phyloP scores from a whole-genome alignment of 2,888 invertebrate genomes.

The Carcina quercana region DNA sequence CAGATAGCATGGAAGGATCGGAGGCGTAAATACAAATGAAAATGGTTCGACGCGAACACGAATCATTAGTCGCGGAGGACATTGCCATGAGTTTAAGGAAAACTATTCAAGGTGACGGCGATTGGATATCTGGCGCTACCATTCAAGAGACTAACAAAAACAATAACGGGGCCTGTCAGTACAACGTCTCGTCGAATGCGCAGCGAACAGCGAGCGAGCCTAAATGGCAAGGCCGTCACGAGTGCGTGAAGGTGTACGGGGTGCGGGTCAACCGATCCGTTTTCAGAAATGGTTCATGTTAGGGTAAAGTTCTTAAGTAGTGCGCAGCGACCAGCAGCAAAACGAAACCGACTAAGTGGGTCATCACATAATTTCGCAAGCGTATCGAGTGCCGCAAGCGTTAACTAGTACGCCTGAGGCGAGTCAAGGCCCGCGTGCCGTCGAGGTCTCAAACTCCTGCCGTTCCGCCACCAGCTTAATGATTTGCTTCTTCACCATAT shows the following conservation, averaged over 20 bases:
- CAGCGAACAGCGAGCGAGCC: conserved; percentile 18
- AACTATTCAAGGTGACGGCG: conserved; percentile 9
- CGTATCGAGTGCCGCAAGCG: conserved; percentile 69
- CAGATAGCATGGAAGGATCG: conserved; percentile 20
- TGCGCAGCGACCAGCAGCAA: conserved; percentile 50
- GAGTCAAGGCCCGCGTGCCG: conserved; percentile 56
- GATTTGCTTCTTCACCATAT: conserved; percentile 16
- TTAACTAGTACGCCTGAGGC: conserved; percentile 62
- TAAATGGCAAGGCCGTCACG: conserved; percentile 30
- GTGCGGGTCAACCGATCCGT: conserved; percentile 19
- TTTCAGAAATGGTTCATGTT: conserved; percentile 45
- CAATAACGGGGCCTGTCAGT: conserved; percentile 24
- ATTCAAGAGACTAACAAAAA: conserved; percentile 9
- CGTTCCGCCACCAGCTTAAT: conserved; percentile 16
- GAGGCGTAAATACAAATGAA: conserved; percentile 12
- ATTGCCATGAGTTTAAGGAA: conserved; percentile 7
- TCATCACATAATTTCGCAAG: conserved; percentile 71
- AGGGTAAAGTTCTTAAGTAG: conserved; percentile 47
- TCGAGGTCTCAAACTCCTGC: conserved; percentile 42
- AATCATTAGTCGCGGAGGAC: conserved; percentile 6
- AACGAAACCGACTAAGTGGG: conserved; percentile 68
- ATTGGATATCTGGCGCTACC: neutral
- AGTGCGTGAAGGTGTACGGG: conserved; percentile 24
- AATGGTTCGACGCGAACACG: conserved; percentile 4
- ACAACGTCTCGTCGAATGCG: conserved; percentile 22